Evolutionary conservation across 2,888 invertebrate genomes (phyloP).

Genomic region (Catocala fraxini): DNA sequence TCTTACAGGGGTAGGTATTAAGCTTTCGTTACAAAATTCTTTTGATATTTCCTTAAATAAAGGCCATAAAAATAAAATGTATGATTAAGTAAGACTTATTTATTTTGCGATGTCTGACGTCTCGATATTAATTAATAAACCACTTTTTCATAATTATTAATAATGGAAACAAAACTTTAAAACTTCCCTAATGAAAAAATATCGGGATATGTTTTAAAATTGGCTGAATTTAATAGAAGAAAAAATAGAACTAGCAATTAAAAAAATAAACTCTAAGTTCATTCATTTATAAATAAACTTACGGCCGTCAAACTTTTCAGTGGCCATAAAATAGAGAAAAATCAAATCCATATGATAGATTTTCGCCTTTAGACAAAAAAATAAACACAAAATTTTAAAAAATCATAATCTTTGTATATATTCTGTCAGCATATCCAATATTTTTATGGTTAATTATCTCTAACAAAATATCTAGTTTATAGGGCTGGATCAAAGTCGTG

Average conservation of each 20-base stretch:
- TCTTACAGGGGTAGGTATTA: too few relatives aligned
- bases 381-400: slow-evolving; percentile 82
- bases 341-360: slow-evolving; percentile 70
- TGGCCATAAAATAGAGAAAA: slow-evolving; percentile 69
- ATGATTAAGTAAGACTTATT: too few relatives aligned
- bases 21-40: too few relatives aligned
- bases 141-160: too few relatives aligned
- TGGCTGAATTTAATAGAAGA: neutral
- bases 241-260: neutral
- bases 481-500: slow-evolving; percentile 76
- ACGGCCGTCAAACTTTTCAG: slow-evolving; percentile 51
- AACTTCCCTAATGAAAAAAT: too few relatives aligned
- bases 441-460: slow-evolving; percentile 51
- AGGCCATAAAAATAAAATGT: too few relatives aligned
- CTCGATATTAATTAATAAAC: too few relatives aligned
- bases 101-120: too few relatives aligned
- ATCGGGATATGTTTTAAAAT: neutral
- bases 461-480: slow-evolving; percentile 58
- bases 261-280: slow-evolving; percentile 16
- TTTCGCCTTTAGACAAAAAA: slow-evolving; percentile 79
- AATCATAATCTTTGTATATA: slow-evolving; percentile 61
- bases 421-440: slow-evolving; percentile 48
- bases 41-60: too few relatives aligned
- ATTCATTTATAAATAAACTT: slow-evolving; percentile 24
- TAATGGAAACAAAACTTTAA: too few relatives aligned